phyloP scores from a whole-genome alignment of 2,888 invertebrate genomes.

The Eupithecia dodoneata region DNA sequence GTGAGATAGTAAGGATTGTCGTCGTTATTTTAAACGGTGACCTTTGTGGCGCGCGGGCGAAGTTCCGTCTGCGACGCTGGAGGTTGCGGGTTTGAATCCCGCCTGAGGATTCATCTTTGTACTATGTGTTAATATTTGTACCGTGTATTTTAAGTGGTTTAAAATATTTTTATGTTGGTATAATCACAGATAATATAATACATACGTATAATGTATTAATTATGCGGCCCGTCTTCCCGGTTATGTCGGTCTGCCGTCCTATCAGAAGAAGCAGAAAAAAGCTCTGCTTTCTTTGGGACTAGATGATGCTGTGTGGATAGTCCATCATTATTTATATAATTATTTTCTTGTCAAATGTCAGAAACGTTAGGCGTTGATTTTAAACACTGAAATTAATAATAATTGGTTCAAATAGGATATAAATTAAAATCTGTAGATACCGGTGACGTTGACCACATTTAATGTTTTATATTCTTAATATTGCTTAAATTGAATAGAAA shows the following conservation, averaged over 20 bases:
- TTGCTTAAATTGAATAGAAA: conserved; percentile 81
- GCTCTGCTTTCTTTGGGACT: background rate
- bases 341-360: background rate
- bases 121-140: background rate
- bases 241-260: too few species aligned
- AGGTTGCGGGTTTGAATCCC: background rate
- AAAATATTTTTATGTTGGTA: too few species aligned
- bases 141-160: background rate
- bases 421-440: conserved; percentile 49
- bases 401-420: background rate
- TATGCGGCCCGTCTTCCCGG: too few species aligned
- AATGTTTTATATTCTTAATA: conserved; percentile 74
- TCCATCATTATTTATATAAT: background rate
- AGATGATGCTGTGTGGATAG: background rate
- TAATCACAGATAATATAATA: too few species aligned
- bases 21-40: conserved; percentile 9
- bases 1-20: background rate
- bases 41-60: background rate
- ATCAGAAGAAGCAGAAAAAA: too few species aligned
- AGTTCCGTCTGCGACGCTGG: too few species aligned
- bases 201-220: too few species aligned
- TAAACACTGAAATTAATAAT: background rate
- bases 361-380: background rate
- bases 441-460: conserved; percentile 75
- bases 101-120: background rate